Base-by-base conservation (phyloP, 2,113 vertebrate species). In the Ahaetulla prasina region DNA sequence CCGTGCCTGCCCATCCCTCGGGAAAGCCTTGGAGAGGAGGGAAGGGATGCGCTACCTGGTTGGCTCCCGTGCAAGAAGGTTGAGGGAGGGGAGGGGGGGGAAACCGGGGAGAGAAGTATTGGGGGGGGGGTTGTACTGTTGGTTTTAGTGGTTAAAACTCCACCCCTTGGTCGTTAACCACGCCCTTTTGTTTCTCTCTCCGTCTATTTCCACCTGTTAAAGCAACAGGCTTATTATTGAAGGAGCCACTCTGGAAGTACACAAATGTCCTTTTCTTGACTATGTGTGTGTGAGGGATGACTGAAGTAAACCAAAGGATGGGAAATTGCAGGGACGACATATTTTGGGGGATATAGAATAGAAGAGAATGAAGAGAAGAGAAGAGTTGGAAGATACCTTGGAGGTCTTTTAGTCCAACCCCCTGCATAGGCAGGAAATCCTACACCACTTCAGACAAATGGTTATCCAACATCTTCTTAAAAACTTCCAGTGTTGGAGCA, bases 311-410 rank as follows among this genome's bases (percentile, higher is more conserved):
- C 16, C 68, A 39, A 80, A 39, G 35, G 68, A 35, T 80, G 68
- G 68, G 18, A 80, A 80, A 80, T 22, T 80, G n/a, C 6, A 80
- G 39, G 68, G 14, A 39, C 20, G 35, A 3, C 7, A 18, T 80
- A 20, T 20, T 8, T 20, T 20, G 2, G 3, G 49, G 4, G 45
- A 5, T 43, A 4, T 0, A 3, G 55, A 8, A 25, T 3, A 6
- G 4, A 5, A 20, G 4, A 4, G 22, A 3, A 7, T 5, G 52
- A 53, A 5, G 47, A 10, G 47, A 49, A 49, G 47, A 10, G 8
- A 49, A 49, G 47, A 49, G 47, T 10, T 10, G 9, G 47, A 49
- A 49, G 9, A 1, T 8, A 49, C 47, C 8, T 49, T 49, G 47
- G 47, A 49, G 47, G 47, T 49, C 47, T 49, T 49, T 8, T 49